Percentiles rank a stretch among this genome's conserved stretches.
Evolutionary conservation across 2,888 invertebrate species (phyloP).

Genomic region (Agrilus mali): DNA sequence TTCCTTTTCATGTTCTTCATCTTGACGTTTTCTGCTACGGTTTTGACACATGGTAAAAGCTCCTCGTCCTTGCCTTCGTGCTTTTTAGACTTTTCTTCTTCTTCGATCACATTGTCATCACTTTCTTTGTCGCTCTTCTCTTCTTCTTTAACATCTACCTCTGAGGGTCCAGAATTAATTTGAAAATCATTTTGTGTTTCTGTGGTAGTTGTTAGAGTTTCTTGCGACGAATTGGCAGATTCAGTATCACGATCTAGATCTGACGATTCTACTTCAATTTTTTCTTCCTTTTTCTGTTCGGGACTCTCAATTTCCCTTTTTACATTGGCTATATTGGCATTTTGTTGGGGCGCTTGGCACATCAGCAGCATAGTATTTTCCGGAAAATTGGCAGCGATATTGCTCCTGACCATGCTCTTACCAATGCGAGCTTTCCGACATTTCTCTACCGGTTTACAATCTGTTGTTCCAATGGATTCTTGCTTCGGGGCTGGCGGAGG

Average conservation of each 20-base stretch:
- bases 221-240: background rate
- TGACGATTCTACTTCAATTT: slow-evolving; percentile 12
- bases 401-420: slow-evolving; percentile 57
- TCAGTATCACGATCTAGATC: background rate
- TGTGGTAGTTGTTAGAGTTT: slow-evolving; percentile 1
- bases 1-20: slow-evolving; percentile 38
- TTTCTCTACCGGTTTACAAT: slow-evolving; percentile 23
- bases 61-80: slow-evolving; percentile 5
- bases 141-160: slow-evolving; percentile 6
- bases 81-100: slow-evolving; percentile 15
- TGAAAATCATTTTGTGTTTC: slow-evolving; percentile 3
- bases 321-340: slow-evolving; percentile 21
- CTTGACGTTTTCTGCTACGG: slow-evolving; percentile 34
- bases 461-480: slow-evolving; percentile 20
- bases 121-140: background rate
- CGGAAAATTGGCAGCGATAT: slow-evolving; percentile 37
- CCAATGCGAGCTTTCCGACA: slow-evolving; percentile 43
- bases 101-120: slow-evolving; percentile 2
- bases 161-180: slow-evolving; percentile 7
- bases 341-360: slow-evolving; percentile 27
- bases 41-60: slow-evolving; percentile 24
- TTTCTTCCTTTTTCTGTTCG: slow-evolving; percentile 20
- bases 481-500: slow-evolving; percentile 20
- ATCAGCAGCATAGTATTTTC: slow-evolving; percentile 41
- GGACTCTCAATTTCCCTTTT: slow-evolving; percentile 35